Evolutionary conservation across 2,888 invertebrate genomes (phyloP), one percentile per base, ranked within the genome.

Genomic region (Xanthorhoe spadicearia): DNA sequence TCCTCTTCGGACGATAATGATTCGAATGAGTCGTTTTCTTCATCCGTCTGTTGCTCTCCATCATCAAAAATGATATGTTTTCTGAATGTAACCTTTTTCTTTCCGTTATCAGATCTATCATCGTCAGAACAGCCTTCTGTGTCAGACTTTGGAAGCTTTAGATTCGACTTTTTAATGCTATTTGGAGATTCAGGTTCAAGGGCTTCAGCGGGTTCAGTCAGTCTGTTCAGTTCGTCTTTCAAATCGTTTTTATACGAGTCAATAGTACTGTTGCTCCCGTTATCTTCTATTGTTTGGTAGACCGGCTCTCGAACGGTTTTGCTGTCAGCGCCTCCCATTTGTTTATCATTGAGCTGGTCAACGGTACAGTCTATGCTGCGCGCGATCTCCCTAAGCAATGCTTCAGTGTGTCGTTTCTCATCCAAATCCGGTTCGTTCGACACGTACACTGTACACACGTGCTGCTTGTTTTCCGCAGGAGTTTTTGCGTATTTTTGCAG

Each of bases 51-150:
- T 65, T 89, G 87, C 52, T 93, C 93, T 6, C 93, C 93, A 72
- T 93, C 93, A 68, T 93, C 93, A 72, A 93, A 93, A 58, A 93
- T 77, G n/a, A 93, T 92, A 58, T 92, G 92, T 66, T 92, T 93
- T 73, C 89, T 85, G 68, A 93, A 93, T 1, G 92, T 93, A 0
- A 93, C 93, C 18, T 83, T 81, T 71, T 93, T 93, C 67, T 92
- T 93, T 0, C 89, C 90, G 61, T 83, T 82, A 59, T 93, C 93
- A 0, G 93, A 92, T 59, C 91, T 76, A 58, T 93, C 93, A 32
- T 93, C 93, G 55, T 93, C 92, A 0, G 93, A 92, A 68, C 89
- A 89, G 0, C 85, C 90, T 72, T 93, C 92, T 0, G 82, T 87
- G 46, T 92, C 93, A 0, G 89, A 87, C 61, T 82, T 87, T 0